phyloP scores from a whole-genome alignment of 2,888 invertebrate genomes.

The Torymus auratus region DNA sequence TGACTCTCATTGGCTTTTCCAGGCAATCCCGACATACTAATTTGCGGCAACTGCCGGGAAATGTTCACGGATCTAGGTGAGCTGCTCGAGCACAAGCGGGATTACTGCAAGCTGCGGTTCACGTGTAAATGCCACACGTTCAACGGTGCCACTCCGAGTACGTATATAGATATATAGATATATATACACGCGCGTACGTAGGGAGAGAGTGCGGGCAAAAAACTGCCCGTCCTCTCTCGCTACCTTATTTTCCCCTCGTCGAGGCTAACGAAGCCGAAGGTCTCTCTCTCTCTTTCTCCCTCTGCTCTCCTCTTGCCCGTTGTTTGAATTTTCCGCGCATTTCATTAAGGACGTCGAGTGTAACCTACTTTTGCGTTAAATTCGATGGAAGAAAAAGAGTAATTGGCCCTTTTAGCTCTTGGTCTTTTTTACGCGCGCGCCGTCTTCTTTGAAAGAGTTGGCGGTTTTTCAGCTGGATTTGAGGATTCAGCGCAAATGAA shows the following conservation, averaged over 20 bases:
- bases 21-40: conserved; percentile 86
- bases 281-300: conserved; percentile 17
- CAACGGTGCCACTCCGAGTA: conserved; percentile 79
- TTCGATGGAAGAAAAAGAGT: conserved; percentile 4
- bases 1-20: conserved; percentile 58
- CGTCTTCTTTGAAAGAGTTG: background rate
- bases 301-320: background rate
- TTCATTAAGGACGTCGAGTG: conserved; percentile 26
- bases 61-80: conserved; percentile 85
- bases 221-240: background rate
- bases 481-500: too few relatives aligned
- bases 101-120: conserved; percentile 84
- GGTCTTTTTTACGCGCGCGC: background rate
- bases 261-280: conserved; percentile 38
- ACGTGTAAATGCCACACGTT: conserved; percentile 83
- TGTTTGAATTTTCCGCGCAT: conserved; percentile 45
- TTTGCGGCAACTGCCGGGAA: conserved; percentile 87
- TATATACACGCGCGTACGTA: too few relatives aligned
- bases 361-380: conserved; percentile 10
- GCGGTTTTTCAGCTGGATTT: too few relatives aligned
- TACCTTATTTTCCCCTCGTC: conserved; percentile 48
- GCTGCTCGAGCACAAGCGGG: conserved; percentile 85
- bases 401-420: background rate
- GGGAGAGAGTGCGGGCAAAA: too few relatives aligned
- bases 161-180: conserved; percentile 59